Evolutionary conservation across 2,888 invertebrate species (phyloP).

Genomic region (Pterostichus madidus): DNA sequence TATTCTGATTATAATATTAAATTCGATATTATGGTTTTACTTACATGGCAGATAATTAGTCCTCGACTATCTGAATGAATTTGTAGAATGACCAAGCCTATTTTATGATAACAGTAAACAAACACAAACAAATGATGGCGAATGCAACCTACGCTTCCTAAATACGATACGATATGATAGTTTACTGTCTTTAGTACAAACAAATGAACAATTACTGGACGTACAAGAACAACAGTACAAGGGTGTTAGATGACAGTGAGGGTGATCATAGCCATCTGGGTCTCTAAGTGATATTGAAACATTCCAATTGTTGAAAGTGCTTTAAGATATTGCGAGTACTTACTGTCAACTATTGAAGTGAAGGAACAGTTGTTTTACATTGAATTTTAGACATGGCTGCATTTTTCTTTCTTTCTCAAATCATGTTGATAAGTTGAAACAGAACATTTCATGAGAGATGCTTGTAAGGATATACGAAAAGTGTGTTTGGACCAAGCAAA

Average conservation of each 20-base stretch:
- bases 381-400: slow-evolving; percentile 57
- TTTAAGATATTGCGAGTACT: slow-evolving; percentile 33
- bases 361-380: slow-evolving; percentile 52
- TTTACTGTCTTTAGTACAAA: too few species aligned
- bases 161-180: too few species aligned
- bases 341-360: slow-evolving; percentile 62
- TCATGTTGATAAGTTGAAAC: slow-evolving; percentile 58
- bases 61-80: too few species aligned
- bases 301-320: slow-evolving; percentile 29
- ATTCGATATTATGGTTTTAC: too few species aligned
- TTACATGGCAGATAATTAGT: too few species aligned
- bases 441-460: slow-evolving; percentile 60
- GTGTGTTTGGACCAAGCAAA: slow-evolving; percentile 60
- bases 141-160: too few species aligned
- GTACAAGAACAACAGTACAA: too few species aligned
- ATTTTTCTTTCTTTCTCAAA: slow-evolving; percentile 64
- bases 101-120: too few species aligned
- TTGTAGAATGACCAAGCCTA: too few species aligned
- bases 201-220: too few species aligned
- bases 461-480: slow-evolving; percentile 54
- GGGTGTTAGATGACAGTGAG: slow-evolving; percentile 10
- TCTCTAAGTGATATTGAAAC: slow-evolving; percentile 34
- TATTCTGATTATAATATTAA: too few species aligned
- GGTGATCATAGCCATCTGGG: slow-evolving; percentile 1
- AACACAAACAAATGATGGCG: too few species aligned